These are phyloP conservation scores for Nyctalus aviator DNA, from an alignment of 2,797 vertebrate species.

Conservation along the genomic window DNA sequence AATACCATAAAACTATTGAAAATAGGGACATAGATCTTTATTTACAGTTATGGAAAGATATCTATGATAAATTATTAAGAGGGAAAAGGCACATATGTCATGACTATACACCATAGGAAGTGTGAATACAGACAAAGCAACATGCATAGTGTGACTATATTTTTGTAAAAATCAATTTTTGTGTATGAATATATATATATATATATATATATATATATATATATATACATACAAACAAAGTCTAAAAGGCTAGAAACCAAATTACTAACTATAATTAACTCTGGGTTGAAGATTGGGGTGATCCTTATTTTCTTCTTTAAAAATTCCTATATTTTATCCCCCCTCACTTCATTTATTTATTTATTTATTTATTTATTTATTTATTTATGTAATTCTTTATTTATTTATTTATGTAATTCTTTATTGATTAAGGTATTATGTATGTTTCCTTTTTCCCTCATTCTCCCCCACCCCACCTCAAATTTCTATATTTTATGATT, in stretches of 20 bases:
- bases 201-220: no score
- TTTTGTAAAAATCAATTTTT: slow-evolving; percentile 11
- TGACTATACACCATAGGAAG: not conserved
- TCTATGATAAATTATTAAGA: not conserved
- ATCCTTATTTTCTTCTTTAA: slow-evolving; percentile 18
- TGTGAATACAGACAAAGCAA: not conserved
- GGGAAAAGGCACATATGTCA: not conserved
- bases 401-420: no score
- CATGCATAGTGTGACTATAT: not conserved
- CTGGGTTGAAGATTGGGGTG: not conserved
- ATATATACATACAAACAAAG: not conserved
- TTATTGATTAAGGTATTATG: no score
- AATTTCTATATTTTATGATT: slow-evolving; percentile 10
- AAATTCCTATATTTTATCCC: not conserved
- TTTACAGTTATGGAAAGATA: not conserved
- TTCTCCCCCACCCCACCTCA: no score
- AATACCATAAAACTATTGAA: not conserved
- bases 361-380: no score
- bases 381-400: no score
- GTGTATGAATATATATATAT: not conserved
- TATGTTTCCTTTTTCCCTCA: not conserved
- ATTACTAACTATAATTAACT: not conserved
- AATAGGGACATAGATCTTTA: not conserved
- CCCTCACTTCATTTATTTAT: no score
- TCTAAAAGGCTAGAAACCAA: not conserved